phyloP scores from a whole-genome alignment of 2,888 invertebrate species.

The Latheticus oryzae region DNA sequence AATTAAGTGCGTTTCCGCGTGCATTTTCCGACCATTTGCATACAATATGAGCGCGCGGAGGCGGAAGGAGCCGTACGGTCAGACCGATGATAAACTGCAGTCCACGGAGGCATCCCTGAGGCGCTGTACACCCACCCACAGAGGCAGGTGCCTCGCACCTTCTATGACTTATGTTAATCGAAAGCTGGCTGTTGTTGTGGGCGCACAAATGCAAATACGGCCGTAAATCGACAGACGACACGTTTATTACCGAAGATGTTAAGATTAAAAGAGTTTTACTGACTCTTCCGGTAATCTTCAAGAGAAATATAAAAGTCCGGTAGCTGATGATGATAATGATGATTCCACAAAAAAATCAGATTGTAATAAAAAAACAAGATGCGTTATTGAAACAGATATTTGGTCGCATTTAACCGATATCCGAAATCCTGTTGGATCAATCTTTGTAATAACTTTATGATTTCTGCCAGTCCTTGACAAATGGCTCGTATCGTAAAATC shows the following conservation, averaged over 20 bases:
- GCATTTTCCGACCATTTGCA: constrained; percentile 55
- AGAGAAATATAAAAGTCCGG: no score
- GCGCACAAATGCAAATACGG: constrained; percentile 46
- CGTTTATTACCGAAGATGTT: constrained; percentile 14
- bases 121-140: constrained; percentile 51
- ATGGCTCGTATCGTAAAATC: constrained; percentile 56
- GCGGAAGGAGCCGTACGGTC: constrained; percentile 55
- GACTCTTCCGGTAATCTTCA: constrained; percentile 18
- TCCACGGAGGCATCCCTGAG: constrained; percentile 44
- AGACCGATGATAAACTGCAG: constrained; percentile 54
- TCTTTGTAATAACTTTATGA: constrained; percentile 64
- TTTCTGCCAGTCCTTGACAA: constrained; percentile 59
- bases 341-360: no score
- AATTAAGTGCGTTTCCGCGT: constrained; percentile 55
- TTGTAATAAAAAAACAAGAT: no score
- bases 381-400: no score
- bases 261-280: constrained; percentile 16
- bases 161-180: constrained; percentile 52
- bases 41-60: constrained; percentile 55
- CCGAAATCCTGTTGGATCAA: constrained; percentile 43
- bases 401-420: constrained; percentile 13
- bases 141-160: constrained; percentile 47
- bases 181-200: no score
- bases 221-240: constrained; percentile 46
- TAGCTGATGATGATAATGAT: no score